Percentiles rank a stretch among this genome's conserved stretches.
Conservation (phyloP, 2,113 vertebrate species). For the Bagarius yarrelli region DNA sequence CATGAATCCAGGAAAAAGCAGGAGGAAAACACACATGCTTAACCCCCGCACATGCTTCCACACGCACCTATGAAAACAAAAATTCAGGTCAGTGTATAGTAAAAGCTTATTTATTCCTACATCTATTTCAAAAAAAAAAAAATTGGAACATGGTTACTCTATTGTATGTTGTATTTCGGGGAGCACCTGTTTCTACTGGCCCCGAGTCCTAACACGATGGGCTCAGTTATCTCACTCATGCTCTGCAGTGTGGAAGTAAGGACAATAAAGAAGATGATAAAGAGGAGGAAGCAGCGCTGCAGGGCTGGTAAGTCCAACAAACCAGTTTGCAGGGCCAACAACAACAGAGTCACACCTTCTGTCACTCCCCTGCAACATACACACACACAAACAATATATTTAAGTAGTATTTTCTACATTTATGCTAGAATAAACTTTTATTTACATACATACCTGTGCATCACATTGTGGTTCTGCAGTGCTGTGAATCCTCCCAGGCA, state of each 20-base stretch:
- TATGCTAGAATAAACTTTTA: neutral
- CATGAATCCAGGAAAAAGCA: slow-evolving; percentile 81
- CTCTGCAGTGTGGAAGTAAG: slow-evolving; percentile 84
- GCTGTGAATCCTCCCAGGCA: slow-evolving; percentile 77
- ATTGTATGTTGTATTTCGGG: neutral
- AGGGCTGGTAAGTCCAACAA: slow-evolving; percentile 80
- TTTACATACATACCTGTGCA: slow-evolving; percentile 73
- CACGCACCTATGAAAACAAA: slow-evolving; percentile 66
- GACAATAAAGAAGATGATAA: slow-evolving; percentile 89
- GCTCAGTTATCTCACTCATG: slow-evolving; percentile 84
- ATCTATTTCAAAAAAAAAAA: neutral
- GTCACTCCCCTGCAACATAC: slow-evolving; percentile 76
- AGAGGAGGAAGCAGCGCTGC: slow-evolving; percentile 86
- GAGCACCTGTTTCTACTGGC: slow-evolving; percentile 81
- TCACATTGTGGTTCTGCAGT: slow-evolving; percentile 79
- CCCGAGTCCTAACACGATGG: slow-evolving; percentile 77
- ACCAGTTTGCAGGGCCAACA: slow-evolving; percentile 84
- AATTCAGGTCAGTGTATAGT: neutral
- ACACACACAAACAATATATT: neutral
- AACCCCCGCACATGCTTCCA: slow-evolving; percentile 83
- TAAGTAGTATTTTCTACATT: neutral
- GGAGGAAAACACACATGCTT: slow-evolving; percentile 81
- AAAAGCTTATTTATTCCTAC: neutral
- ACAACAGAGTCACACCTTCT: slow-evolving; percentile 80
- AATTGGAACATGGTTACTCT: neutral